Evolutionary conservation across 2,797 vertebrate species (phyloP).

Genomic region (Sciaenops ocellatus): DNA sequence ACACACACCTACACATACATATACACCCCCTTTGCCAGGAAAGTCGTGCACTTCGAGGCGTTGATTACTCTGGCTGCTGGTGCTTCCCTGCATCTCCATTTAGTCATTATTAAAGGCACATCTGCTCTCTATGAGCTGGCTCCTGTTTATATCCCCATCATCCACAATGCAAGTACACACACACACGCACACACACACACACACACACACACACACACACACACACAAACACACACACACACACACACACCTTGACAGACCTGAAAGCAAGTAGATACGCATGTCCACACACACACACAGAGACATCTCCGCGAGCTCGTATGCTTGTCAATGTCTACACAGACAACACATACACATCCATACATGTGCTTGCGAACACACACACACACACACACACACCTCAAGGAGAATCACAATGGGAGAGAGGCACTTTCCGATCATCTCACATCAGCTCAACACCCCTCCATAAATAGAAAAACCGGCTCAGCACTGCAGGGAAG

Average conservation of each 20-base stretch:
- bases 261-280: conserved; percentile 20
- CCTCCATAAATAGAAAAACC: conserved; percentile 80
- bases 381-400: conserved; percentile 44
- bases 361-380: neutral
- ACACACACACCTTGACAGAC: conserved; percentile 36
- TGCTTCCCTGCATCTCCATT: conserved; percentile 67
- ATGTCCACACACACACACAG: neutral
- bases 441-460: conserved; percentile 81
- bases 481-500: conserved; percentile 74
- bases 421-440: conserved; percentile 73
- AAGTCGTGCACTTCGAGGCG: conserved; percentile 61
- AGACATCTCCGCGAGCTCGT: conserved; percentile 17
- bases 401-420: conserved; percentile 69
- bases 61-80: conserved; percentile 65
- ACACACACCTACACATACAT: neutral
- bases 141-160: conserved; percentile 55
- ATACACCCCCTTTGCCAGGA: conserved; percentile 2
- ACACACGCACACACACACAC: conserved; percentile 26
- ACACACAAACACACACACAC: conserved; percentile 32
- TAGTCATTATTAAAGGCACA: conserved; percentile 70
- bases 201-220: conserved; percentile 11
- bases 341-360: neutral
- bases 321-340: conserved; percentile 13
- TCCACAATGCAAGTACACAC: conserved; percentile 19
- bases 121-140: conserved; percentile 67